Base-by-base conservation (phyloP, 1,140 invertebrate species). In the Adoxophyes honmai region DNA sequence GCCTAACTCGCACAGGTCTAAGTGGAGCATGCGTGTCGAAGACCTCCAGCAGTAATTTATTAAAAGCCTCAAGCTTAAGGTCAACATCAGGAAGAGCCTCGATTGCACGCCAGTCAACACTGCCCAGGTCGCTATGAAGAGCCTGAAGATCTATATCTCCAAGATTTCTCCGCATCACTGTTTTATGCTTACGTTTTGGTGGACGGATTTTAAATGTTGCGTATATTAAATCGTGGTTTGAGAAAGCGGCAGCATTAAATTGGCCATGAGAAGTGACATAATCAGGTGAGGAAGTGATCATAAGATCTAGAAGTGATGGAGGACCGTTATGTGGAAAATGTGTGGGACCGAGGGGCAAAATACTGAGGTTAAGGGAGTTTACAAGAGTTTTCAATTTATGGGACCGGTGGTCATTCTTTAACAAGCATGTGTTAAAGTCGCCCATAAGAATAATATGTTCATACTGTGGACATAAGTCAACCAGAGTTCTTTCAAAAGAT, bases 211-310 rank as follows among this genome's bases (percentile, higher is more conserved):
- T n/a, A n/a, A n/a, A n/a, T n/a, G n/a, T n/a, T n/a, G n/a, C n/a
- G n/a, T n/a, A n/a, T n/a, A n/a, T n/a, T n/a, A n/a, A n/a, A n/a
- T n/a, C n/a, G n/a, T n/a, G n/a, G n/a, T n/a, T n/a, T n/a, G n/a
- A n/a, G n/a, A n/a, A n/a, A n/a, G n/a, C n/a, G n/a, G n/a, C n/a
- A n/a, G n/a, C n/a, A n/a, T n/a, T n/a, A n/a, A n/a, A n/a, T n/a
- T n/a, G n/a, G n/a, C n/a, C n/a, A n/a, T n/a, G n/a, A n/a, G n/a
- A n/a, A n/a, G n/a, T 10, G 18, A 55, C 28, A 5, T 7, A 6
- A 8, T 55, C 53, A 18, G 35, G 15, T 8, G 15, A 39, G n/a
- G 53, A 55, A 11, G 34, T 35, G 9, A 55, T 10, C 9, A 55
- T 39, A 4, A 55, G 13, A 10, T n/a, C n/a, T n/a, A n/a, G n/a